Evolutionary conservation across 2,888 invertebrate genomes (phyloP), one percentile per base, ranked within the genome.

Genomic region (Napeogenes inachia): DNA sequence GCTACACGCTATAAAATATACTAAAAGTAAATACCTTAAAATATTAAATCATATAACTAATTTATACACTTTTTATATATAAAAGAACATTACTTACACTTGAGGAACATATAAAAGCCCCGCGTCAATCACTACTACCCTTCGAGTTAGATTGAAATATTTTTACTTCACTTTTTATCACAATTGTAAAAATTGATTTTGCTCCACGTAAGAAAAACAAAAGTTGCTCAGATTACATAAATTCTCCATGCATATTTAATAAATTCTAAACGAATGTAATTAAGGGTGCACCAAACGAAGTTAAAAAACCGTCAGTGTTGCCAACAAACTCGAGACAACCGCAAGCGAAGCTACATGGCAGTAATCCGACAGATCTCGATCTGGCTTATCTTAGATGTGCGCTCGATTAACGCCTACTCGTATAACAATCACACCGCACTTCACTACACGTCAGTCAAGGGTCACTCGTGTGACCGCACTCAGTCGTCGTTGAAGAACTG

Each of bases 401-500:
- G 21, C 21, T 21, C 21, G 21, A 21, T 21, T 21, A 21, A 21
- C 21, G 21, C 21, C 21, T 21, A 21, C 21, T 21, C 21, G 21
- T 21, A 21, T 21, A 21, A 21, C 21, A 21, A 21, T 21, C 21
- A 21, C 21, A 21, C 21, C 21, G 21, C 21, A 21, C 21, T 21
- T 21, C 21, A 21, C 21, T 21, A 21, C 21, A 21, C 21, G 21
- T 21, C 21, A 21, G 21, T 21, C 21, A 21, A 21, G 21, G 21
- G 21, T 21, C 21, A 21, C 21, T 35, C 59, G 60, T 64, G 60
- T 21, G 21, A 21, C 21, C 57, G 53, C 35, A 45, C 54, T 70
- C 70, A 62, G 68, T 65, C 63, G 62, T 62, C 56, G 33, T 61
- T 38, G 45, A 66, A 81, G 73, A 87, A 78, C 70, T 79, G 75